Conservation (phyloP, 2,888 invertebrate species). For the Acronicta aceris region DNA sequence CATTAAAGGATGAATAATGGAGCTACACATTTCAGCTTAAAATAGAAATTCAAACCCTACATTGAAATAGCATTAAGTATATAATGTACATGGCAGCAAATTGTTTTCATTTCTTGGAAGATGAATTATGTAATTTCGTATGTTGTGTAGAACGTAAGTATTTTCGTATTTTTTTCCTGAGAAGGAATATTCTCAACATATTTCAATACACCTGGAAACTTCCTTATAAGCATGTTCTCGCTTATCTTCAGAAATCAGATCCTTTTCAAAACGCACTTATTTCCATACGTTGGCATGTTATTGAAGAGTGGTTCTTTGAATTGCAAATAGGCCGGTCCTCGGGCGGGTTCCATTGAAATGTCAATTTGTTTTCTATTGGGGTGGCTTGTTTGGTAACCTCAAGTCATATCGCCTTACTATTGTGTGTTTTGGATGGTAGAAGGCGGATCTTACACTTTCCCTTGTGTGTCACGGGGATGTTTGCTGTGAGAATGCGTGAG, state of each 20-base stretch:
- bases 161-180: conserved; percentile 4
- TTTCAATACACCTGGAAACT: conserved; percentile 17
- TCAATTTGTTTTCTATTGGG: conserved; percentile 89
- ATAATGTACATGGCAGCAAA: no score
- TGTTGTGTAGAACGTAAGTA: neutral
- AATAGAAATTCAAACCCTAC: no score
- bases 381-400: conserved; percentile 70
- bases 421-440: conserved; percentile 64
- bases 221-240: conserved; percentile 41
- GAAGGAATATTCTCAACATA: conserved; percentile 4
- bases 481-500: conserved; percentile 51
- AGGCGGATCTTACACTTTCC: conserved; percentile 58
- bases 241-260: conserved; percentile 80
- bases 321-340: conserved; percentile 84
- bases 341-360: conserved; percentile 84
- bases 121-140: no score
- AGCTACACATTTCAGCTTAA: no score
- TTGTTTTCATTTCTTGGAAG: no score
- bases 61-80: no score
- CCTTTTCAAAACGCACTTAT: conserved; percentile 83
- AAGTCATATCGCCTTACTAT: conserved; percentile 75
- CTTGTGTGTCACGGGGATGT: conserved; percentile 52
- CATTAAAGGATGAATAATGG: no score
- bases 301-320: conserved; percentile 86
- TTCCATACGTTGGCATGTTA: conserved; percentile 84